Evolutionary conservation across 1,140 invertebrate genomes (phyloP).

Genomic region (Melitaea cinxia): DNA sequence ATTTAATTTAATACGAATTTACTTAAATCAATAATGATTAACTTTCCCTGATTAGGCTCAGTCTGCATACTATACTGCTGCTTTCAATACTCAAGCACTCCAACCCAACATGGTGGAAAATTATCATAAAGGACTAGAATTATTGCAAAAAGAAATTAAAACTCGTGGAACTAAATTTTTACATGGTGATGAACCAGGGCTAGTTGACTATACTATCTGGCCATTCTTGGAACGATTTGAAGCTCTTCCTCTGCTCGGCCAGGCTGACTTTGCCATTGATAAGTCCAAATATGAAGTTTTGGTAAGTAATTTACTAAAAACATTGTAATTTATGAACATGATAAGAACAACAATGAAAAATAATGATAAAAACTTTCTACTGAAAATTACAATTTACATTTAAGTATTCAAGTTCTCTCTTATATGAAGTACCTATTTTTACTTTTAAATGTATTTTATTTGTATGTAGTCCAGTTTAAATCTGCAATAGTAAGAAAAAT

Average conservation of each 20-base stretch:
- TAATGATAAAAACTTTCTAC: no score
- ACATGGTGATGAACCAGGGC: constrained; percentile 86
- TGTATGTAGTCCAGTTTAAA: no score
- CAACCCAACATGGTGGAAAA: constrained; percentile 51
- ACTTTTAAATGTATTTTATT: no score
- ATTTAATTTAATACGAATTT: no score
- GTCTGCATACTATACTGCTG: constrained; percentile 71
- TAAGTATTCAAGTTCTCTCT: no score
- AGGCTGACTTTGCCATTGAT: constrained; percentile 81
- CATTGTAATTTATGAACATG: no score
- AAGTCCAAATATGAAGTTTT: constrained; percentile 62
- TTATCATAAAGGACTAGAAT: constrained; percentile 81
- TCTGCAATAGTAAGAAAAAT: no score
- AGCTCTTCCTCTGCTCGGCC: constrained; percentile 82
- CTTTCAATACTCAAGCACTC: constrained; percentile 61
- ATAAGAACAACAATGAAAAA: no score
- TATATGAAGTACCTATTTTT: no score
- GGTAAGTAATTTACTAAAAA: constrained; percentile 47
- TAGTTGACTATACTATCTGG: constrained; percentile 93
- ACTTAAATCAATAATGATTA: no score
- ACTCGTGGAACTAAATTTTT: constrained; percentile 86
- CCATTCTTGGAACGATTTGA: constrained; percentile 92
- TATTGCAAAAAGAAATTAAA: constrained; percentile 86
- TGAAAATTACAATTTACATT: no score
- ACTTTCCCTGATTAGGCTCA: constrained; percentile 53